phyloP scores from a whole-genome alignment of 2,113 vertebrate genomes.

The Hippoglossus stenolepis region DNA sequence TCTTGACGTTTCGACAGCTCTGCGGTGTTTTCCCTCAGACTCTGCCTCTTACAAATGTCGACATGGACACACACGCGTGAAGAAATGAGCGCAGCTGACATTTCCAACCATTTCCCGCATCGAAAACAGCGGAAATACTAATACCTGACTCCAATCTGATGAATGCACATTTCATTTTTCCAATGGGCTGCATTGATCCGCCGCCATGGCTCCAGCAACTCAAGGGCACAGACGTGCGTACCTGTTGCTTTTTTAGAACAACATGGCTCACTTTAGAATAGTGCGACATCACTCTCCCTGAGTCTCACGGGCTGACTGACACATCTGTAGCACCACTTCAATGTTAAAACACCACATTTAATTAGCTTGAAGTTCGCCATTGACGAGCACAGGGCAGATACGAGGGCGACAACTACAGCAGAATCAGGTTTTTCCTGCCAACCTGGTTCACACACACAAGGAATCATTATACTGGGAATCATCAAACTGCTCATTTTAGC shows the following conservation, averaged over 20 bases:
- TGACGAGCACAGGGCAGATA: not conserved
- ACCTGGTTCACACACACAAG: too few species aligned
- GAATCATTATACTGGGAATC: too few species aligned
- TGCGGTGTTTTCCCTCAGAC: not conserved
- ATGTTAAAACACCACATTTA: not conserved
- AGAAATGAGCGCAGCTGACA: not conserved
- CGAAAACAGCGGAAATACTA: not conserved
- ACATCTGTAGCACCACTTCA: not conserved
- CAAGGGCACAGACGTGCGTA: conserved; percentile 3
- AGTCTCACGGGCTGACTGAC: not conserved
- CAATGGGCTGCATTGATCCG: not conserved
- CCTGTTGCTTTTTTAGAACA: conserved; percentile 58
- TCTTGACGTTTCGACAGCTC: not conserved
- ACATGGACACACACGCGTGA: not conserved
- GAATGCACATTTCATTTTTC: not conserved
- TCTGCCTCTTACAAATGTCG: not conserved
- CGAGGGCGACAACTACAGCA: not conserved
- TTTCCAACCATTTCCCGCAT: not conserved
- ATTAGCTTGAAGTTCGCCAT: not conserved
- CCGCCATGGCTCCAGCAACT: not conserved
- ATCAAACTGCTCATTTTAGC: too few species aligned
- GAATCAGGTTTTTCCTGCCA: not conserved
- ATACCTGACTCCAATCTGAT: not conserved
- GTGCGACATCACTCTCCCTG: conserved; percentile 22
- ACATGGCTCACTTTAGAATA: not conserved